Base-by-base conservation (phyloP, 2,888 invertebrate genomes). In the Charanyca ferruginea region DNA sequence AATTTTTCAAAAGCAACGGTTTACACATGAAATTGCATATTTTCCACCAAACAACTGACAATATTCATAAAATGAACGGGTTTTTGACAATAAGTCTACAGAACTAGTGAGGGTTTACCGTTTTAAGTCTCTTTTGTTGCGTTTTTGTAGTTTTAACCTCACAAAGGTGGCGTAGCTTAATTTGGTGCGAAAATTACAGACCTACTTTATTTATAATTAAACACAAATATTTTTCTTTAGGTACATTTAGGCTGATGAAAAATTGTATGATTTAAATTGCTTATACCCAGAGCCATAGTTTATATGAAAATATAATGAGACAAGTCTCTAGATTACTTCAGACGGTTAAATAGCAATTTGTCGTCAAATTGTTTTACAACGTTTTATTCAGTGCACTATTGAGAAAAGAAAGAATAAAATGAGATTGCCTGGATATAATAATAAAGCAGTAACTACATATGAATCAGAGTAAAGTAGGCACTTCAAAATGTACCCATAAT, bases 1-100 rank as follows among this genome's bases (percentile, higher is more conserved):
- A 67, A 68, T 45, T 49, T 61, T 69, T 45, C 22, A 66, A 58
- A 66, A 55, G 18, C 25, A 77, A 76, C 81, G 65, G 70, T 61
- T 25, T n/a, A 28, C 42, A 51, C 18, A 42, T 45, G 28, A 54
- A 68, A 65, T 76, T 47, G 54, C 59, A 32, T 54, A 51, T 60
- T 71, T 62, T 63, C 52, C 54, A 60, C 53, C 58, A 66, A 71
- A 73, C 42, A 49, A 48, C 55, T 44, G 53, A 45, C 67, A 65
- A 60, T 73, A 62, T 68, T 45, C 77, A 65, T 80, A 73, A 71
- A 58, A 41, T 5, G 8, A 79, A 80, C 81, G 1, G 65, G 76
- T 79, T 76, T 68, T 60, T 38, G 9, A 61, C 66, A 73, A 69
- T 57, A 57, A 44, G 47, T 53, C 18, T 23, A n/a, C 47, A 72